Conservation (phyloP, 2,113 vertebrate species). For the Peromyscus polionotus region DNA sequence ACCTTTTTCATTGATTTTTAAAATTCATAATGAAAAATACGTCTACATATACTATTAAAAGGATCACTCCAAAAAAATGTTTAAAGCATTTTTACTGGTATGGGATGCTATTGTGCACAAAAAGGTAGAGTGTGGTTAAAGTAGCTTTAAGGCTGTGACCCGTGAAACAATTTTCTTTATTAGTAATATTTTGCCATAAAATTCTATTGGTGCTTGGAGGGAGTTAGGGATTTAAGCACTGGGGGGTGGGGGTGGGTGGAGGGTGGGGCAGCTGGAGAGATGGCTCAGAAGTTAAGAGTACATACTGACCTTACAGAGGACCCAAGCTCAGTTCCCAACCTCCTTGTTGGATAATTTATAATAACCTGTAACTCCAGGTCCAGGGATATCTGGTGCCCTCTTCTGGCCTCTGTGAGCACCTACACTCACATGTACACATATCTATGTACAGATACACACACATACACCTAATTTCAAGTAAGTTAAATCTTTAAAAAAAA, state of each 20-base stretch:
- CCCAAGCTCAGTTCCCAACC: neutral
- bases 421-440: neutral
- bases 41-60: slow-evolving; percentile 30
- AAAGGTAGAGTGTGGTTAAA: neutral
- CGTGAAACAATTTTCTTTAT: neutral
- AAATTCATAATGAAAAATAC: slow-evolving; percentile 28
- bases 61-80: neutral
- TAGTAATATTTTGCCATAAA: neutral
- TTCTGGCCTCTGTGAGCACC: neutral
- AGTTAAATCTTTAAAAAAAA: neutral
- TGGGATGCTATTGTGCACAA: neutral
- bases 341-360: neutral
- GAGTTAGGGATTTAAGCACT: neutral
- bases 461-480: neutral
- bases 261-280: too few relatives aligned
- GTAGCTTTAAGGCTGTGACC: neutral
- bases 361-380: neutral
- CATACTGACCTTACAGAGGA: neutral
- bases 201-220: neutral
- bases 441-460: neutral
- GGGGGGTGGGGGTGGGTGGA: too few relatives aligned
- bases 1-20: slow-evolving; percentile 43
- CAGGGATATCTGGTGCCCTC: neutral
- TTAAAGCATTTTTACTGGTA: neutral
- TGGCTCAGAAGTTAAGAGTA: neutral